Conservation (phyloP, 2,797 vertebrate genomes). For the Sebastes goodei region DNA sequence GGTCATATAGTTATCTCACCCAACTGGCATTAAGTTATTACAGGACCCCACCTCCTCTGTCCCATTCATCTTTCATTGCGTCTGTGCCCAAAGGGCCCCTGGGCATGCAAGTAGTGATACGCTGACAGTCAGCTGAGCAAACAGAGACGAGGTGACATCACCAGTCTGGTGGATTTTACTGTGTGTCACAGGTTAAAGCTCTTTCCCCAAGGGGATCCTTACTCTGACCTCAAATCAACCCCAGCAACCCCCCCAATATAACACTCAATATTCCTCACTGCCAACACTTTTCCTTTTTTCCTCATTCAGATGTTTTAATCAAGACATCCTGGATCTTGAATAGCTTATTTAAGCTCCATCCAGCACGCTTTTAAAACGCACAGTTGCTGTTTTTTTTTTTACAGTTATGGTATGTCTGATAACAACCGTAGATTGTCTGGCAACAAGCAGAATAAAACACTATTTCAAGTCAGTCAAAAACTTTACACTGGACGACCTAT, state of each 20-base stretch:
- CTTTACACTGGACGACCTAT: background rate
- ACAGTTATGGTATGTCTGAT: background rate
- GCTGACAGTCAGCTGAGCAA: slow-evolving; percentile 64
- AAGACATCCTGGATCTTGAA: slow-evolving; percentile 24
- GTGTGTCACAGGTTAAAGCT: background rate
- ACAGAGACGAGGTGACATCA: slow-evolving; percentile 59
- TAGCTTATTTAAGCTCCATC: background rate
- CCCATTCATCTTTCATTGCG: slow-evolving; percentile 31
- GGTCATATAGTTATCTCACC: slow-evolving; percentile 3
- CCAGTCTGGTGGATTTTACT: slow-evolving; percentile 17
- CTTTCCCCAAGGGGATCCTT: slow-evolving; percentile 2
- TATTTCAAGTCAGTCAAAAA: background rate
- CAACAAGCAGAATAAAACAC: background rate
- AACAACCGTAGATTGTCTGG: background rate
- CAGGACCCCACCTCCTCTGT: background rate
- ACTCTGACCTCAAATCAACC: slow-evolving; percentile 7
- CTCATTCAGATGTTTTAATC: background rate
- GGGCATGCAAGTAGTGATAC: slow-evolving; percentile 9
- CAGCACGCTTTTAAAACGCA: slow-evolving; percentile 14
- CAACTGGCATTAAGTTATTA: slow-evolving; percentile 10
- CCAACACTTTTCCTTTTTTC: background rate
- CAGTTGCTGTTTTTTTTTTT: background rate
- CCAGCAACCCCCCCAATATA: background rate
- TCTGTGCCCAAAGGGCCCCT: background rate
- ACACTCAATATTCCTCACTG: background rate